Conservation (phyloP, 2,888 invertebrate species). For the Melanargia galathea region DNA sequence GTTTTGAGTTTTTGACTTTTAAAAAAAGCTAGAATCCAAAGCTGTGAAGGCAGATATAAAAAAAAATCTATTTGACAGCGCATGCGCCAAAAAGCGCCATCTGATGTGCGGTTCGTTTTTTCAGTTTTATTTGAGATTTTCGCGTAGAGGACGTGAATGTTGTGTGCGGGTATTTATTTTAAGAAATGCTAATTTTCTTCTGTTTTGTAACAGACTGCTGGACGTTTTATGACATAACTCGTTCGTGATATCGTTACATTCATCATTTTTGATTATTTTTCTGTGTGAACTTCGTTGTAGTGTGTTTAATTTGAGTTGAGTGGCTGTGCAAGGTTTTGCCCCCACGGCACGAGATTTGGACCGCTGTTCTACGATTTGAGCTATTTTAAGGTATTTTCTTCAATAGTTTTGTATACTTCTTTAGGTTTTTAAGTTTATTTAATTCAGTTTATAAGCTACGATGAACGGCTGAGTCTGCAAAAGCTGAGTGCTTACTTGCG, state of each 20-base stretch:
- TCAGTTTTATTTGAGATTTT: slow-evolving; percentile 74
- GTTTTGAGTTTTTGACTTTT: no score
- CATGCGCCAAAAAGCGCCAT: slow-evolving; percentile 62
- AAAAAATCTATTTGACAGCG: slow-evolving; percentile 52
- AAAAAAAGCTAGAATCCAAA: no score
- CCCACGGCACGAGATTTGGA: slow-evolving; percentile 43
- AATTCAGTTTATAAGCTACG: not conserved
- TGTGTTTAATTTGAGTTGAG: slow-evolving; percentile 69
- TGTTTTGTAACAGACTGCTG: slow-evolving; percentile 57
- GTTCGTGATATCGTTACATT: slow-evolving; percentile 55
- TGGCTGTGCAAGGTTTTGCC: slow-evolving; percentile 76
- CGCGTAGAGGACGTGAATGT: slow-evolving; percentile 61
- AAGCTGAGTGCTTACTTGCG: not conserved
- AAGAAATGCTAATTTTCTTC: slow-evolving; percentile 69
- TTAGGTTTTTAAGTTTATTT: slow-evolving; percentile 4
- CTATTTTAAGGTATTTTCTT: slow-evolving; percentile 28
- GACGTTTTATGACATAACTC: slow-evolving; percentile 69
- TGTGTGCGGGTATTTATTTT: slow-evolving; percentile 54
- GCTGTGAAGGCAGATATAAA: not conserved
- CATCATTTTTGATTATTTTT: slow-evolving; percentile 51
- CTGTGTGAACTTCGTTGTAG: slow-evolving; percentile 59
- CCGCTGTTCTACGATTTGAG: slow-evolving; percentile 31
- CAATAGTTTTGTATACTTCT: not conserved
- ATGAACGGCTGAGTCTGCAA: not conserved
- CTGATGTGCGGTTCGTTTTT: slow-evolving; percentile 44